These are phyloP conservation scores for Pseudochirops cupreus DNA, from an alignment of 2,797 vertebrate genomes.

Conservation along the genomic window DNA sequence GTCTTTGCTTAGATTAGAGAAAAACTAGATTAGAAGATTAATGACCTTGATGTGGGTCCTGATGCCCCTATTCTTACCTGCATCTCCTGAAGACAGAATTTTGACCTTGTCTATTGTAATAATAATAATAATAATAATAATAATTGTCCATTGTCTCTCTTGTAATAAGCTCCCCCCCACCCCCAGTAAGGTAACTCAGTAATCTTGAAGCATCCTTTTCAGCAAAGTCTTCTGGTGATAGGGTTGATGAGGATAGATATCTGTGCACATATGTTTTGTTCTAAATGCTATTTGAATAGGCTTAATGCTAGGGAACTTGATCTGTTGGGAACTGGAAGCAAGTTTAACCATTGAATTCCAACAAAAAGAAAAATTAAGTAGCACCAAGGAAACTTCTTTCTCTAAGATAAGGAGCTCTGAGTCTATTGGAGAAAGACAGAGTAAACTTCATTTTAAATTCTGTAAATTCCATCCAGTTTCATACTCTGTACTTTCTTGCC, in stretches of 20 bases:
- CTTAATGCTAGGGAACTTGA: not conserved
- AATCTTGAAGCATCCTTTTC: not conserved
- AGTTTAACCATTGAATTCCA: not conserved
- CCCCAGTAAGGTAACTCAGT: not conserved
- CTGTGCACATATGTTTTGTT: not conserved
- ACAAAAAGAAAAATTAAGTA: not conserved
- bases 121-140: too few relatives aligned
- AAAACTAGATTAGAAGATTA: fast-evolving
- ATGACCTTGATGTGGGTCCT: not conserved
- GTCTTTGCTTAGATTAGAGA: fast-evolving
- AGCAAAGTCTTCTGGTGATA: not conserved
- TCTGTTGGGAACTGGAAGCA: not conserved
- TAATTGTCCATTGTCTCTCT: too few relatives aligned
- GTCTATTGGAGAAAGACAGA: not conserved
- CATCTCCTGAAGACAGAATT: not conserved
- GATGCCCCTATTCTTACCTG: not conserved
- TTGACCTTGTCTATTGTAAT: not conserved
- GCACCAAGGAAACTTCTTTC: not conserved
- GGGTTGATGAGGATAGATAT: not conserved
- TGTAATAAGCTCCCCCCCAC: not conserved
- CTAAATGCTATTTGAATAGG: not conserved
- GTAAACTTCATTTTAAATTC: not conserved
- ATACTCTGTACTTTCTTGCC: not conserved
- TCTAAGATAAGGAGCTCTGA: not conserved
- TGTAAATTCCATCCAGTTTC: not conserved